Conservation (phyloP, 2,888 invertebrate genomes). For the Pasiphila rectangulata region DNA sequence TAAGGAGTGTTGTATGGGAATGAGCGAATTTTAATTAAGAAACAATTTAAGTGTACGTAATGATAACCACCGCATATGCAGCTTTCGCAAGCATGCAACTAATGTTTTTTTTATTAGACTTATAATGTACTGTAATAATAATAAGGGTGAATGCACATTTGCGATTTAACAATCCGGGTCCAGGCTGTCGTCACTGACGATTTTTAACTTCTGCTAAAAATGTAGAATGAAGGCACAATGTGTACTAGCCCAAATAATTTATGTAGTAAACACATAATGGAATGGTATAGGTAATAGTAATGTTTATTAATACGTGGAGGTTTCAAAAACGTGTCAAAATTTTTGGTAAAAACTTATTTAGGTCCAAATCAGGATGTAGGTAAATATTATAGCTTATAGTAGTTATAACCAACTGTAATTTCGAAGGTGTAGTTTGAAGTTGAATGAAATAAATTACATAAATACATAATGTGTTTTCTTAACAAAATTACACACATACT, state of each 20-base stretch:
- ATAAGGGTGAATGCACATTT: constrained; percentile 49
- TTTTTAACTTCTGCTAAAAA: constrained; percentile 36
- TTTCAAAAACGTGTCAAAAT: constrained; percentile 76
- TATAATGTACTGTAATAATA: constrained; percentile 53
- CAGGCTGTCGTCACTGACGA: constrained; percentile 32
- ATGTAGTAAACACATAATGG: constrained; percentile 68
- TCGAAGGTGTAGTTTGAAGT: constrained; percentile 80
- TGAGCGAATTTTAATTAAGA: constrained; percentile 71
- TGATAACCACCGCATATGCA: constrained; percentile 70
- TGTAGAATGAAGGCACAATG: constrained; percentile 22
- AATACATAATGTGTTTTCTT: constrained; percentile 38
- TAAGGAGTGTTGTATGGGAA: constrained; percentile 60
- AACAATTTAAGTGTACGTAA: constrained; percentile 53
- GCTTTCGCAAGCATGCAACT: constrained; percentile 74
- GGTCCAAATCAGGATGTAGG: constrained; percentile 65
- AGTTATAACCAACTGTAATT: constrained; percentile 79
- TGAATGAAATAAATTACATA: constrained; percentile 75
- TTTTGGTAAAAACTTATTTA: constrained; percentile 57
- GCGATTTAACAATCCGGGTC: constrained; percentile 41
- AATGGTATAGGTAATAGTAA: constrained; percentile 55
- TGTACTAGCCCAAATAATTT: constrained; percentile 35
- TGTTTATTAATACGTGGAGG: constrained; percentile 57
- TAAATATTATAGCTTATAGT: constrained; percentile 77
- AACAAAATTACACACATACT: too few relatives aligned
- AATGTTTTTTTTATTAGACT: constrained; percentile 55